Evolutionary conservation across 2,797 vertebrate species (phyloP), one percentile per base, ranked within the genome.

Genomic region (Streptopelia turtur): DNA sequence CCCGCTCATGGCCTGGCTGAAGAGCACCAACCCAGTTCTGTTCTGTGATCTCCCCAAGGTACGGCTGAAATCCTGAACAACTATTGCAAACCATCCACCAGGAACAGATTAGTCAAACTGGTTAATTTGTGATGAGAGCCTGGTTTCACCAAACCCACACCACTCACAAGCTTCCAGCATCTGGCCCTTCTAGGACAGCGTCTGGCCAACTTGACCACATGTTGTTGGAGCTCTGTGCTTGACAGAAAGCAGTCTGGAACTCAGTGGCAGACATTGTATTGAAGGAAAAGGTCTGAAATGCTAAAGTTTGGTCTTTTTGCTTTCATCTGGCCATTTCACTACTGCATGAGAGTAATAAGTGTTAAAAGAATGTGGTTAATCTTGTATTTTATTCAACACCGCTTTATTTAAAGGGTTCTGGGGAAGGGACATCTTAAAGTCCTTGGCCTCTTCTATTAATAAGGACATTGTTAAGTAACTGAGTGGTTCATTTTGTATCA

Each of bases 11-110:
- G 52, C 91, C 87, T 97, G 96, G 97, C 75, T 97, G 82, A 97
- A 77, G 91, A 95, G 16, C 3, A 23, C 22, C 79, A 97, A 43
- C 91, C 95, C 93, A 1, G 10, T 49, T 49, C 78, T 97, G 30
- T 96, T 96, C 81, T 74, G 70, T 17, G 93, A 97, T 33, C 94
- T 97, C 17, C 76, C 69, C 57, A 96, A 97, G 96, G 96, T 95
- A 82, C 0, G 12, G 47, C 61, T 77, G 57, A 25, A 64, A 37
- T 28, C 75, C 80, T 45, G 28, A 49, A 0, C 13, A n/a, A 33
- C 20, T 3, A 4, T 2, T 39, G 28, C 60, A 33, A n/a, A 35
- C 16, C 22, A 7, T 13, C 49, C 50, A 6, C 23, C 18, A 39
- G 64, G 43, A 63, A 1, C 11, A 22, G 25, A 3, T 20, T 4